Evolutionary conservation across 2,113 vertebrate genomes (phyloP).

Genomic region (Prionailurus bengalensis): DNA sequence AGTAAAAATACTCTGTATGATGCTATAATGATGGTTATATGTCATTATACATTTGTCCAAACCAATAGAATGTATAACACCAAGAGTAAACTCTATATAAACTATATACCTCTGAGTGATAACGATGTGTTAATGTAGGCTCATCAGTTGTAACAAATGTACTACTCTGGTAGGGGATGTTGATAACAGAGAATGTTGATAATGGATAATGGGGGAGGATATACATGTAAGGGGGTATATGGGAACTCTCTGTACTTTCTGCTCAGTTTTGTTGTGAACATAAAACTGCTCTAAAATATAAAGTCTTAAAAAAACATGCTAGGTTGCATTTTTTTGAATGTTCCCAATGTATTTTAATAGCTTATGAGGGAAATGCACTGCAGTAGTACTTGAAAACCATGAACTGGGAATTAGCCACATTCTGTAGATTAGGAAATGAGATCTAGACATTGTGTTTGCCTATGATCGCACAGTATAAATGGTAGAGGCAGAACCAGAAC

Average conservation of each 20-base stretch:
- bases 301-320: neutral
- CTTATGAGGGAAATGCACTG: neutral
- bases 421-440: neutral
- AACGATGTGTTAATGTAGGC: neutral
- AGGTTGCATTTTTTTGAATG: neutral
- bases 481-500: neutral
- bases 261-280: neutral
- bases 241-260: neutral
- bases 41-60: neutral
- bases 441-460: neutral
- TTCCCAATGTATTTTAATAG: constrained; percentile 2
- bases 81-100: neutral
- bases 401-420: neutral
- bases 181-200: neutral
- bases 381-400: neutral
- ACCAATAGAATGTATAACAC: neutral
- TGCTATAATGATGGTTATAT: neutral
- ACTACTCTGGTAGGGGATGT: neutral
- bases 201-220: neutral
- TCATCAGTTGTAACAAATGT: neutral
- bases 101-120: neutral
- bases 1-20: neutral
- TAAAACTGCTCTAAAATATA: neutral
- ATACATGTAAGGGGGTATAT: neutral
- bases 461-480: neutral